Evolutionary conservation across 2,888 invertebrate genomes (phyloP), one percentile per base, ranked within the genome.

Genomic region (Sepioteuthis lessoniana): DNA sequence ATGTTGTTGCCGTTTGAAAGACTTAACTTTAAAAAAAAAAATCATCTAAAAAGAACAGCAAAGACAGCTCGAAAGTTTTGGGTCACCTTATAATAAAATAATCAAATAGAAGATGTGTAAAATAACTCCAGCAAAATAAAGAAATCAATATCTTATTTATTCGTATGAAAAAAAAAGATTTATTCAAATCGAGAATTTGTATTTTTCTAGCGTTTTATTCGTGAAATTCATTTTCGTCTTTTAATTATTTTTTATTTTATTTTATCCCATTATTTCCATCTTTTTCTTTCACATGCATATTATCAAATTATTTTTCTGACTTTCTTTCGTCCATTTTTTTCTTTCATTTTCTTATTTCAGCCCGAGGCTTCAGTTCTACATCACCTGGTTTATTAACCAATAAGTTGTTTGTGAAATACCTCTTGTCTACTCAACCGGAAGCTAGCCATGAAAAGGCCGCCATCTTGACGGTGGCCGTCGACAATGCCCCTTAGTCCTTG

Each of bases 401-500:
- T 47, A 46, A 42, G 42, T 47, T 91, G 91, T 47, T 91, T 91
- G 38, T 38, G 42, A 91, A 91, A 91, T 47, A 91, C 91, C 42
- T 91, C 42, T 31, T 91, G 91, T 38, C 91, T 46, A 42, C 42
- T 31, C 91, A 21, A 91, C 42, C 91, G 47, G 42, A 91, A 47
- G 91, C 47, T 19, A 91, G 21, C 42, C 91, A n/a, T 42, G n/a
- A 42, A 91, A 91, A 13, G 47, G 42, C 47, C 37, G 91, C 42
- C 42, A 91, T 91, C 19, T 47, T 47, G 47, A 46, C 4, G 4
- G 19, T 76, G n/a, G 2, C 76, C n/a, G 76, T 13, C 55, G 55
- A 55, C 55, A 55, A 55, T 55, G 25, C 55, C 21, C 25, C 7
- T 25, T 55, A 25, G 55, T 55, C 55, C 25, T 25, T 25, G 25